phyloP scores from a whole-genome alignment of 2,888 invertebrate genomes.

The Antheraea yamamai region DNA sequence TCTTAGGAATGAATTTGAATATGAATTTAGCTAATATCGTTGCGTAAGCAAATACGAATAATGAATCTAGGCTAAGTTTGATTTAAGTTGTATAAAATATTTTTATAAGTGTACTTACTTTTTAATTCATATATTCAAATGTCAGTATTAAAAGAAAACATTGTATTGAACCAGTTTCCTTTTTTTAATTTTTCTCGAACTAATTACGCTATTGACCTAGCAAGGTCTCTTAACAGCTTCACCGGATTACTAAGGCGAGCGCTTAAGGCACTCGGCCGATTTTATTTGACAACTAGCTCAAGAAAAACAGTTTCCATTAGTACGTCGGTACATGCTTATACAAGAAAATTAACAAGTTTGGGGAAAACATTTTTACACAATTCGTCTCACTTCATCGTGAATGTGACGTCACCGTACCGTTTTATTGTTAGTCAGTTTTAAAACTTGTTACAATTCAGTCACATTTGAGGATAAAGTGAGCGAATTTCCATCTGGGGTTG shows the following conservation, averaged over 20 bases:
- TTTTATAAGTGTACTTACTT: not conserved
- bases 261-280: no score
- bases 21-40: not conserved
- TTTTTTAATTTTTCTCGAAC: no score
- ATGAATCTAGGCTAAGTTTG: conserved; percentile 22
- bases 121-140: not conserved
- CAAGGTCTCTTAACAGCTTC: no score
- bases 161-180: not conserved
- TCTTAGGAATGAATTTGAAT: not conserved
- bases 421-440: not conserved
- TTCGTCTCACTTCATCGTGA: not conserved
- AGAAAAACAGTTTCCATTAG: not conserved
- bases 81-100: not conserved
- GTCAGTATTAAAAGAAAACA: not conserved
- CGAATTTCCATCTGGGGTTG: not conserved
- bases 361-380: conserved; percentile 1
- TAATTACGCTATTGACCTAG: no score
- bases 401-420: not conserved
- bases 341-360: not conserved
- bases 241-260: no score
- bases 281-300: no score
- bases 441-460: not conserved
- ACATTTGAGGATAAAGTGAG: not conserved
- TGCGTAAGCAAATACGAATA: conserved; percentile 18
- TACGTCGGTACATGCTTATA: conserved; percentile 4